phyloP scores from a whole-genome alignment of 2,888 invertebrate genomes.

The Drosophila basisetae region DNA sequence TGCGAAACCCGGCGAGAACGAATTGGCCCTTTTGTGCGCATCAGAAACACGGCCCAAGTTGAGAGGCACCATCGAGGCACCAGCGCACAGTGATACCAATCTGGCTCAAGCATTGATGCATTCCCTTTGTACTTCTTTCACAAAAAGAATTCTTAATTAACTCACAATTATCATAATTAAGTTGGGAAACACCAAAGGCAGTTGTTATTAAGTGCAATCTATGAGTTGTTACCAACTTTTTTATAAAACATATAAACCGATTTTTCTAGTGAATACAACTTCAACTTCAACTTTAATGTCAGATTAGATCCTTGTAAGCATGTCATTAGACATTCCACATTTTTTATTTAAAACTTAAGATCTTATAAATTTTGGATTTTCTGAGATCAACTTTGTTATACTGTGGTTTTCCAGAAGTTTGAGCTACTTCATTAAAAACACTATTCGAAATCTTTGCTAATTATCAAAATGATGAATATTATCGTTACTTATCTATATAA shows the following conservation, averaged over 20 bases:
- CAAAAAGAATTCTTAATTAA: constrained; percentile 5
- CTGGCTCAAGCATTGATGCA: not conserved
- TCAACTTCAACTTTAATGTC: no score
- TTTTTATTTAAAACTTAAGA: not conserved
- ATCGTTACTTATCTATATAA: not conserved
- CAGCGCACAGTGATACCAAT: constrained; percentile 55
- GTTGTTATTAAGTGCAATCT: not conserved
- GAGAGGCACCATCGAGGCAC: constrained; percentile 46
- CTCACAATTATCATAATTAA: not conserved
- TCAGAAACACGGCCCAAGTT: constrained; percentile 71
- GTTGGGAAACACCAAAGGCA: not conserved
- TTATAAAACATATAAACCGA: not conserved
- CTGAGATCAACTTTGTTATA: not conserved
- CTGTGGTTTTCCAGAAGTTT: not conserved
- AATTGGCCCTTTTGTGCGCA: constrained; percentile 81
- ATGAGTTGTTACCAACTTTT: not conserved
- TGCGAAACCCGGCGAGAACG: constrained; percentile 78
- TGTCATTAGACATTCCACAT: accelerated
- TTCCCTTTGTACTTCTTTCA: not conserved
- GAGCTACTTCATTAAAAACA: not conserved
- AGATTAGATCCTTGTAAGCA: not conserved
- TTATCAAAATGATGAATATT: not conserved
- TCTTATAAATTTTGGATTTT: not conserved
- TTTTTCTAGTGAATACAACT: not conserved
- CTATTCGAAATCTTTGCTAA: not conserved